Conservation (phyloP, 2,797 vertebrate species). For the Typhlichthys eigenmanni region DNA sequence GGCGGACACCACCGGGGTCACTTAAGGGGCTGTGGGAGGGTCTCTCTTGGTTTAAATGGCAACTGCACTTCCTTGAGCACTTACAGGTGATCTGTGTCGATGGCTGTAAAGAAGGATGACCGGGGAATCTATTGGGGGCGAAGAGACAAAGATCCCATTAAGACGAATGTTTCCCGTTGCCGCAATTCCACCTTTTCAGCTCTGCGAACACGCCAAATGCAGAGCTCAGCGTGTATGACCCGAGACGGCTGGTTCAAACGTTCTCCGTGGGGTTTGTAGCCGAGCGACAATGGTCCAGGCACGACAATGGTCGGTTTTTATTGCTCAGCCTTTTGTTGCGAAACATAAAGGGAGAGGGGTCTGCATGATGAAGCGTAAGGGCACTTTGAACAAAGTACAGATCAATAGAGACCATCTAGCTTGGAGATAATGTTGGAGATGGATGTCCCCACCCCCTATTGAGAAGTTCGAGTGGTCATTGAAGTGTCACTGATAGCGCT, state of each 20-base stretch:
- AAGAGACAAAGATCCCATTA: constrained; percentile 31
- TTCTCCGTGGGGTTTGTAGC: constrained; percentile 40
- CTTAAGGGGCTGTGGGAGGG: neutral
- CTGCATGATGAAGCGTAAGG: constrained; percentile 29
- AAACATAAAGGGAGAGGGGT: constrained; percentile 51
- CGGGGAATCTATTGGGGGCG: constrained; percentile 18
- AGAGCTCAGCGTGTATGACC: constrained; percentile 33
- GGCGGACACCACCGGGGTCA: neutral
- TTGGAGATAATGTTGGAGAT: constrained; percentile 47
- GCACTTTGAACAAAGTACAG: constrained; percentile 64
- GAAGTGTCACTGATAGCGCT: constrained; percentile 46
- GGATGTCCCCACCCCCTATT: constrained; percentile 1
- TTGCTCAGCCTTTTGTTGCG: constrained; percentile 58
- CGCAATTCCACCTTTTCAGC: constrained; percentile 17
- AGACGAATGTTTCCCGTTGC: constrained; percentile 44
- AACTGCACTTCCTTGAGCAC: constrained; percentile 11
- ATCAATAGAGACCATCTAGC: constrained; percentile 70
- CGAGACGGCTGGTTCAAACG: constrained; percentile 53
- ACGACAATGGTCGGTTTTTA: constrained; percentile 47
- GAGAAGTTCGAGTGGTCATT: constrained; percentile 37
- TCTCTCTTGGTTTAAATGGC: neutral
- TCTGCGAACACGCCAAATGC: too few species aligned
- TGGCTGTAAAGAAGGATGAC: constrained; percentile 38
- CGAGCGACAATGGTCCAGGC: constrained; percentile 37
- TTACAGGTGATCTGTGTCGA: constrained; percentile 46